Base-by-base conservation (phyloP, 2,797 vertebrate genomes). In the Brachyalestes nurse region DNA sequence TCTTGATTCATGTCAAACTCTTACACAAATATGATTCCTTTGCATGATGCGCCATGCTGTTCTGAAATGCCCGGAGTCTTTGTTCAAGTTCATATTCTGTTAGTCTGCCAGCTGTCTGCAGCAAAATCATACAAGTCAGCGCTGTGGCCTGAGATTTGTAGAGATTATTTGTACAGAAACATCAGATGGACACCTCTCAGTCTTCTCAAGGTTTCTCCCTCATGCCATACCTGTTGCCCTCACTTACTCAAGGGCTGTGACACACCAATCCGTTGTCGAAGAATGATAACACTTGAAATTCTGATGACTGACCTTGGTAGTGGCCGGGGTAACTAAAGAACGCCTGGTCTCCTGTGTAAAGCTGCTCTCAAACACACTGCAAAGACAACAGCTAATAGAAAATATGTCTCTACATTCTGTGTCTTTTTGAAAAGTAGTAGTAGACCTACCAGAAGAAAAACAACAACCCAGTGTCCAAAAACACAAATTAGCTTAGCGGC, bases 11-110 rank as follows among this genome's bases (percentile, higher is more conserved):
- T 66, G 72, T 73, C 38, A 60, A 66, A 73, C 75, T 72, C 13
- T 34, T 70, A 79, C 55, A 70, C 73, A 70, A 55, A 75, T 58
- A 57, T 77, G 51, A 60, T 77, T 82, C 74, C 14, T 12, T 77
- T 38, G 21, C 69, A 21, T 17, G 49, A 23, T 25, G 23, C 1
- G 17, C 47, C 73, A 12, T 9, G 9, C 17, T 55, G 61, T 42
- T 66, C 49, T 47, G 21, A n/a, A 67, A 75, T 60, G 34, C 73
- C 7, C 25, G 61, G 53, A 67, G 19, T 67, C 28, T 61, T 82
- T 74, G 12, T 74, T 78, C 70, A 69, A 25, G 42, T 55, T 34
- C 34, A 66, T 66, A 10, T 66, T 66, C 34, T 40, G 64, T 66
- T n/a, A 66, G 64, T 42, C 64, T 40, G 64, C 38, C 7, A 9